A percentile compares a stretch with the other conserved stretches of the same genome.
These are phyloP conservation scores for Bembecia ichneumoniformis DNA, from an alignment of 2,888 invertebrate genomes.

Conservation along the genomic window DNA sequence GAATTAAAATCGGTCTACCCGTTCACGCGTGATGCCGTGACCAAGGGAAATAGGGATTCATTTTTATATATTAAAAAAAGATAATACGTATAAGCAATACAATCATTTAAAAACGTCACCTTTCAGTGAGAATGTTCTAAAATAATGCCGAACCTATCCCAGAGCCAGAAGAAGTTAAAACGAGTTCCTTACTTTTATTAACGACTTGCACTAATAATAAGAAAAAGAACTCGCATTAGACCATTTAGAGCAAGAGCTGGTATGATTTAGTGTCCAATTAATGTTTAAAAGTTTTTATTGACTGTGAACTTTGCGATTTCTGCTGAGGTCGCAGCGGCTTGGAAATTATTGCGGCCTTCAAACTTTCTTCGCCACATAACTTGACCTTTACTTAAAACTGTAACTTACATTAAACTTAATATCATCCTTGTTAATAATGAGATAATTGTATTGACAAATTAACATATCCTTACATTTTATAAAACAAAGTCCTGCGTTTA, in stretches of 20 bases:
- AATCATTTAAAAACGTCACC: too few relatives aligned
- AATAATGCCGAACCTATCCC: conserved; percentile 1
- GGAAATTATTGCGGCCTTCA: background rate
- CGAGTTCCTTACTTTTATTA: conserved; percentile 11
- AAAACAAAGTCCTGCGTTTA: background rate
- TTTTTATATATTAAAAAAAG: too few relatives aligned
- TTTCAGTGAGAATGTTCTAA: background rate
- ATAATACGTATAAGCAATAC: too few relatives aligned
- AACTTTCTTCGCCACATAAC: too few relatives aligned
- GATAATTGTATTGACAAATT: too few relatives aligned
- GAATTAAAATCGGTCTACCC: too few relatives aligned
- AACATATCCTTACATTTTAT: background rate
- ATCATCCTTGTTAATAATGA: too few relatives aligned
- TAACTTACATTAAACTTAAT: too few relatives aligned
- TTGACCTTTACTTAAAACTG: too few relatives aligned
- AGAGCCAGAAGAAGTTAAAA: conserved; percentile 6
- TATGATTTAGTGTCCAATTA: conserved; percentile 6
- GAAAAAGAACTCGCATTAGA: conserved; percentile 5
- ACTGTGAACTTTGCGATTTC: background rate
- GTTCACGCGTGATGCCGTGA: too few relatives aligned
- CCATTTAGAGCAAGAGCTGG: conserved; percentile 4
- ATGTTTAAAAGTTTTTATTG: conserved; percentile 4
- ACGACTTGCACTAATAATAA: conserved; percentile 11
- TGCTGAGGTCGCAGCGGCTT: background rate
- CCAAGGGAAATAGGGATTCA: too few relatives aligned